Percentiles rank a stretch among this genome's conserved stretches.
Conservation (phyloP, 2,797 vertebrate species). For the Molossus molossus region DNA sequence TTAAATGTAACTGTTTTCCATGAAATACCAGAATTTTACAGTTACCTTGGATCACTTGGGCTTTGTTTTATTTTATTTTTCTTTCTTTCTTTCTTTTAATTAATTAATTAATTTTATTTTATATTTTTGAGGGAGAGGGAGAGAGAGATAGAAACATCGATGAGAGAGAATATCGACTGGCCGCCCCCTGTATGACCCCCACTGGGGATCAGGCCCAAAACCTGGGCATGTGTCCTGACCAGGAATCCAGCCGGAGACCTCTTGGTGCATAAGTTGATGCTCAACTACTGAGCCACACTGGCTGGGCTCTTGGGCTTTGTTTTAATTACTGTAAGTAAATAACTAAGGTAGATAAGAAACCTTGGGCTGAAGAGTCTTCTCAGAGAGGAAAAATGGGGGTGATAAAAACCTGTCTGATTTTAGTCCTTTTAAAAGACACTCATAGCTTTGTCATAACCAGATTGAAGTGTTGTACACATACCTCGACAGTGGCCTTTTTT, state of each 20-base stretch:
- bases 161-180: too few species aligned
- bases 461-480: neutral
- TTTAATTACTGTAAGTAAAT: constrained; percentile 58
- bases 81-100: too few species aligned
- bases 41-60: constrained; percentile 54
- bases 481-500: neutral
- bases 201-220: too few species aligned
- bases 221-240: too few species aligned
- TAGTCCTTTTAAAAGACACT: constrained; percentile 45
- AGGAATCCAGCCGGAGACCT: too few species aligned
- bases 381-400: constrained; percentile 23
- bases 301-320: constrained; percentile 3
- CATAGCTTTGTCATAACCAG: constrained; percentile 23
- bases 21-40: constrained; percentile 60
- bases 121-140: too few species aligned
- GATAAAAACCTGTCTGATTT: constrained; percentile 35
- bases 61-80: constrained; percentile 17
- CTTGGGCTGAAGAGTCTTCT: constrained; percentile 1
- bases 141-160: too few species aligned
- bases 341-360: constrained; percentile 49
- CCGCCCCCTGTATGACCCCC: too few species aligned
- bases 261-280: too few species aligned
- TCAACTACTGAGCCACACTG: too few species aligned
- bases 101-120: too few species aligned
- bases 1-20: constrained; percentile 65